Conservation (phyloP, 1,140 invertebrate species). For the Teleogryllus occipitalis region DNA sequence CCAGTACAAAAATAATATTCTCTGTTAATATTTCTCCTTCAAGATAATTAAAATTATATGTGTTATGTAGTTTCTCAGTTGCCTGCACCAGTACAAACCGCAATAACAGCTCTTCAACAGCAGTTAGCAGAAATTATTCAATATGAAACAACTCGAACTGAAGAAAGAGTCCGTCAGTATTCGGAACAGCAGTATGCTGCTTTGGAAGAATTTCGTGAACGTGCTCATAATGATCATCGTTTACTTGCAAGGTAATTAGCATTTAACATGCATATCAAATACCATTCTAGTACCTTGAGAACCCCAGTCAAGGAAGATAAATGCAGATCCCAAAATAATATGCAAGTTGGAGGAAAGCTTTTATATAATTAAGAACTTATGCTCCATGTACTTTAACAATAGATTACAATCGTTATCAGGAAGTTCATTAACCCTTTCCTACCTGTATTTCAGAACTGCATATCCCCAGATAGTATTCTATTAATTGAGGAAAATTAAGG, state of each 20-base stretch:
- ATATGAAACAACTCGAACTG: slow-evolving; percentile 36
- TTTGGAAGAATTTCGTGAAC: slow-evolving; percentile 41
- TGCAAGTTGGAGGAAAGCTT: too few species aligned
- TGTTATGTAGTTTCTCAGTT: slow-evolving; percentile 32
- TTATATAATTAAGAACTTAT: too few species aligned
- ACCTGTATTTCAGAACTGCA: too few species aligned
- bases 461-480: too few species aligned
- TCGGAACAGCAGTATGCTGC: slow-evolving; percentile 42
- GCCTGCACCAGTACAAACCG: slow-evolving; percentile 30
- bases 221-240: slow-evolving; percentile 41
- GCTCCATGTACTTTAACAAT: too few species aligned
- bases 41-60: background rate
- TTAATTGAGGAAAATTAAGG: too few species aligned
- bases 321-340: too few species aligned
- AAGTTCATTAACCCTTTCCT: too few species aligned
- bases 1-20: slow-evolving; percentile 25
- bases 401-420: too few species aligned
- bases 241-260: slow-evolving; percentile 35
- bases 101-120: slow-evolving; percentile 40
- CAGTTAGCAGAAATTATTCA: slow-evolving; percentile 40
- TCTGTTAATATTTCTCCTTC: background rate
- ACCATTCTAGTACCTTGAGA: too few species aligned
- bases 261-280: background rate
- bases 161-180: slow-evolving; percentile 42
- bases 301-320: too few species aligned